A percentile compares a stretch with the other conserved stretches of the same genome.
phyloP scores from a whole-genome alignment of 2,888 invertebrate species.

The Microdon myrmicae region DNA sequence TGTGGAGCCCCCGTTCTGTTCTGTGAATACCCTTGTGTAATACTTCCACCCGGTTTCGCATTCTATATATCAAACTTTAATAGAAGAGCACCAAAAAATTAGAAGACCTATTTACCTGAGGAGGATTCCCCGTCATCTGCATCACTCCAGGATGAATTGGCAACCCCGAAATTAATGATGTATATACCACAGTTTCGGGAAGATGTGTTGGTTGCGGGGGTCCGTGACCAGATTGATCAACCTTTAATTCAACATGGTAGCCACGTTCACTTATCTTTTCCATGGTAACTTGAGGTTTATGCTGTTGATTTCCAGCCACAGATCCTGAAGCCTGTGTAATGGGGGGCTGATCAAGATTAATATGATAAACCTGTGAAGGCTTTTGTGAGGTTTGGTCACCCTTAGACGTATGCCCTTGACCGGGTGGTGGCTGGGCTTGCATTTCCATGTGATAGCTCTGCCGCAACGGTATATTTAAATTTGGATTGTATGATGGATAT shows the following conservation, averaged over 20 bases:
- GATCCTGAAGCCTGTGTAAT: conserved; percentile 59
- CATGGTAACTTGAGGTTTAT: conserved; percentile 65
- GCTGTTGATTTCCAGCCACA: conserved; percentile 41
- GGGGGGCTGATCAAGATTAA: conserved; percentile 64
- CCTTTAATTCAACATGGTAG: conserved; percentile 65
- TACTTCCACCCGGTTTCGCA: conserved; percentile 82
- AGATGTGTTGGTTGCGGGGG: conserved; percentile 59
- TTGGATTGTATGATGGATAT: conserved; percentile 59
- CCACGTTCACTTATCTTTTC: conserved; percentile 63
- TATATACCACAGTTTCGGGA: conserved; percentile 63
- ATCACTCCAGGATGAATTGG: conserved; percentile 63
- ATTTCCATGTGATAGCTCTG: conserved; percentile 64
- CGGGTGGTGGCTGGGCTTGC: conserved; percentile 55
- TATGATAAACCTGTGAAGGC: conserved; percentile 63
- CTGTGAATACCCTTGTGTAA: conserved; percentile 86
- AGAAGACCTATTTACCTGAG: conserved; percentile 55
- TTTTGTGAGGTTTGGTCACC: conserved; percentile 60
- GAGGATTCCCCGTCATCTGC: conserved; percentile 60
- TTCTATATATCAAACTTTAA: conserved; percentile 67
- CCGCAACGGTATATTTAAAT: conserved; percentile 62
- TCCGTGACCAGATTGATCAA: conserved; percentile 59
- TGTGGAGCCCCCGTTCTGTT: conserved; percentile 68
- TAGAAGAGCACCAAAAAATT: background rate
- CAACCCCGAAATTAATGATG: conserved; percentile 62
- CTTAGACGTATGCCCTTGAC: conserved; percentile 55